Base-by-base conservation (phyloP, 1,140 invertebrate species). In the Ptiloglossa arizonensis region DNA sequence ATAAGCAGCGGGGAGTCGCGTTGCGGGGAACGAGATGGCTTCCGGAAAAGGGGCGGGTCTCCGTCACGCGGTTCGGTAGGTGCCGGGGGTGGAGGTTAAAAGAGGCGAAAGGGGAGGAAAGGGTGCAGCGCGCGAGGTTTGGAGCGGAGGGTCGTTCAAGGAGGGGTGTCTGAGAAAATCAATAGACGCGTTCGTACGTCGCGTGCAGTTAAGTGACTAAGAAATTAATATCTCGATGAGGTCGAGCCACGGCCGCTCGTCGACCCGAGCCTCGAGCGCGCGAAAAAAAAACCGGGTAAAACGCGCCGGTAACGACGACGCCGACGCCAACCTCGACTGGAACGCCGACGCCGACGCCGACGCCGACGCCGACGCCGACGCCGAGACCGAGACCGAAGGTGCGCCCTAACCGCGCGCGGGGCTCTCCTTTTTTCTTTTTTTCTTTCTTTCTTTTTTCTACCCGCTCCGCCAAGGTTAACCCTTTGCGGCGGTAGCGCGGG, bases 161-260 rank as follows among this genome's bases (percentile, higher is more conserved):
- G 66, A 72, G 85, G 84, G 78, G 78, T 79, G 82, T 81, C 81
- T 88, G 87, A 87, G 88, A 90, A 90, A 90, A 91, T 91, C 89
- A 90, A 90, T 90, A 91, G 85, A 86, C 88, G 83, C 89, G 86
- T 91, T 91, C 86, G 79, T 84, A 86, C 85, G 87, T 91, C 88
- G 90, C 90, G 90, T 91, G 90, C 90, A 89, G 89, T 89, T 89
- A 89, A 91, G 89, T 90, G 89, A 90, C 87, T 88, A 88, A 91
- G 90, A 89, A 91, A 91, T 91, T 91, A 91, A 91, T 91, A 90
- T 91, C 89, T 89, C 86, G 88, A 90, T 90, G 89, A 89, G 90
- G 87, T 90, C 88, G 86, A 80, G 83, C 85, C 88, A 66, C 66
- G 73, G n/a, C 56, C 82, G 86, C 81, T 84, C 84, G 82, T 81